These are phyloP conservation scores for Chironomus tentans DNA, from an alignment of 2,888 invertebrate species.

Conservation along the genomic window DNA sequence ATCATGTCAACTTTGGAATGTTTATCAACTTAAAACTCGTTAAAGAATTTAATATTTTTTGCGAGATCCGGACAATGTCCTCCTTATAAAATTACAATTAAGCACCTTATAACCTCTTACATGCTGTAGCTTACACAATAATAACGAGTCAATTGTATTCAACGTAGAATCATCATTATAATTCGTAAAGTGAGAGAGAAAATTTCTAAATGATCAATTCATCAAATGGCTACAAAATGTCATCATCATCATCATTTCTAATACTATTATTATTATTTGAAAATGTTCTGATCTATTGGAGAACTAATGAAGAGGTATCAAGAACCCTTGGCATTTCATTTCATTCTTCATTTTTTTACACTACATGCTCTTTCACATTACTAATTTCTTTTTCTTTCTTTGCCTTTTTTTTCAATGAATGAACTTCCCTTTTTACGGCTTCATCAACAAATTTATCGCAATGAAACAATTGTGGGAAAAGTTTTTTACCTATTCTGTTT, in stretches of 20 bases:
- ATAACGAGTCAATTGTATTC: too few relatives aligned
- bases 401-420: not conserved
- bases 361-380: not conserved
- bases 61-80: not conserved
- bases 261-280: not conserved
- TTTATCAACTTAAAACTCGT: too few relatives aligned
- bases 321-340: not conserved
- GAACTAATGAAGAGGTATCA: not conserved
- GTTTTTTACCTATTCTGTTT: not conserved
- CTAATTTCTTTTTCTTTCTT: not conserved
- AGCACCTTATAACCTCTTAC: constrained; percentile 1
- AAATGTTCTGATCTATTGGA: not conserved
- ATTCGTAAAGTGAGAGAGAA: not conserved
- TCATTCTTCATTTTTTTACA: not conserved
- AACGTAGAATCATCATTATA: not conserved
- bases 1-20: too few relatives aligned
- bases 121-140: too few relatives aligned
- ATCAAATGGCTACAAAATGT: not conserved
- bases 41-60: too few relatives aligned
- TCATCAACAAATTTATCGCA: not conserved
- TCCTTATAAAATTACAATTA: not conserved
- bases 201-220: not conserved
- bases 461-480: constrained; percentile 20
- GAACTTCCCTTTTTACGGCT: constrained; percentile 16
- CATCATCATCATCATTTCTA: constrained; percentile 2